Percentiles rank a stretch among this genome's conserved stretches.
phyloP scores from a whole-genome alignment of 2,113 vertebrate species.

The Callaeas wilsoni region DNA sequence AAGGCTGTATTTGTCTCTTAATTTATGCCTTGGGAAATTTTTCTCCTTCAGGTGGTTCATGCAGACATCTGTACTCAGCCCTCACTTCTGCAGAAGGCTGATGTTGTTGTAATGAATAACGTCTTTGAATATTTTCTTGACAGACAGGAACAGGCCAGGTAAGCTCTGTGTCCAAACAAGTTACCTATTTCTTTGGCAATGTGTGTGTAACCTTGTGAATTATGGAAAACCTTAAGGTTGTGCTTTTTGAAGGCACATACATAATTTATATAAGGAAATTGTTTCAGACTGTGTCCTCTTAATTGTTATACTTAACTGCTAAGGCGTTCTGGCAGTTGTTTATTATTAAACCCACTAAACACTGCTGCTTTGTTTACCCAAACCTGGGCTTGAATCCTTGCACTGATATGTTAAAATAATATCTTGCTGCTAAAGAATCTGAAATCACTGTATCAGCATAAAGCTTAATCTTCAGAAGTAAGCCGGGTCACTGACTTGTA shows the following conservation, averaged over 20 bases:
- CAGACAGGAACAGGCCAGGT: constrained; percentile 83
- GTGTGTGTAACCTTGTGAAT: neutral
- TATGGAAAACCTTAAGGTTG: constrained; percentile 23
- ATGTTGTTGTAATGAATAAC: constrained; percentile 93
- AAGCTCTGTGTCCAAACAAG: constrained; percentile 53
- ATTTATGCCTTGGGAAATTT: constrained; percentile 23
- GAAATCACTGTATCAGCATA: neutral
- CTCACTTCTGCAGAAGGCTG: constrained; percentile 80
- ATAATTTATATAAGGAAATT: constrained; percentile 24
- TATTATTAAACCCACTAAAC: neutral
- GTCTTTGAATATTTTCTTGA: constrained; percentile 96
- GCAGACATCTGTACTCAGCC: constrained; percentile 83
- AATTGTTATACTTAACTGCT: neutral
- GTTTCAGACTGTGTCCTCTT: neutral
- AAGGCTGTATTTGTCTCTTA: neutral
- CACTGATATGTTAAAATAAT: neutral
- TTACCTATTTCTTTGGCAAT: constrained; percentile 36
- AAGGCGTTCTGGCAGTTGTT: neutral
- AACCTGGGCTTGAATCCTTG: neutral
- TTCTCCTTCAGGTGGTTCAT: constrained; percentile 81
- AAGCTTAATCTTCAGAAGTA: neutral
- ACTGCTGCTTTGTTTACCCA: neutral
- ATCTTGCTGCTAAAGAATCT: neutral
- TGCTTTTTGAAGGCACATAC: constrained; percentile 34
- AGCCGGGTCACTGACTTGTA: neutral